These are phyloP conservation scores for Cydia strobilella DNA, from an alignment of 1,140 invertebrate species.

Conservation along the genomic window DNA sequence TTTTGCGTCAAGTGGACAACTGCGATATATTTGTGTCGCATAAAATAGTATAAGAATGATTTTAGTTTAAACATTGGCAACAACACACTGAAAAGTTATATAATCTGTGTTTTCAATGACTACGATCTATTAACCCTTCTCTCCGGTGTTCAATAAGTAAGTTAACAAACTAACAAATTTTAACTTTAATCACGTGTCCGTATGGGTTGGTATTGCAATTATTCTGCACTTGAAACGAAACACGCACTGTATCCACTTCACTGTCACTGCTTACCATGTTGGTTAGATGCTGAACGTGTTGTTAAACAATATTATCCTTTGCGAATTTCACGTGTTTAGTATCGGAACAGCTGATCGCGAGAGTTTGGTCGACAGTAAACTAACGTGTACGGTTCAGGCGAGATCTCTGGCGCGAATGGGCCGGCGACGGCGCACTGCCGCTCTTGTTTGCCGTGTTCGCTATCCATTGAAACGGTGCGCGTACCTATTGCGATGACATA, in stretches of 20 bases:
- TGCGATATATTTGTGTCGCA: neutral
- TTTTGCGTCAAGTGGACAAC: neutral
- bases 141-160: neutral
- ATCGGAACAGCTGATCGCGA: slow-evolving; percentile 69
- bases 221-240: slow-evolving; percentile 10
- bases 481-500: slow-evolving; percentile 22
- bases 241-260: slow-evolving; percentile 12
- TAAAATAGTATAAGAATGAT: slow-evolving; percentile 19
- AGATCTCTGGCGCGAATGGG: slow-evolving; percentile 70
- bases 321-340: slow-evolving; percentile 16
- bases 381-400: slow-evolving; percentile 58
- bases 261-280: slow-evolving; percentile 15
- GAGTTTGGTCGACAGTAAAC: slow-evolving; percentile 47
- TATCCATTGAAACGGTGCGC: slow-evolving; percentile 29
- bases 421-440: slow-evolving; percentile 67
- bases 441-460: slow-evolving; percentile 19
- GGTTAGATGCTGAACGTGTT: slow-evolving; percentile 39
- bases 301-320: slow-evolving; percentile 32
- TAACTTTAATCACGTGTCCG: slow-evolving; percentile 19
- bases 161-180: neutral
- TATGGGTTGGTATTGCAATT: slow-evolving; percentile 8
- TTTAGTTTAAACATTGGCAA: slow-evolving; percentile 18
- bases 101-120: slow-evolving; percentile 15
- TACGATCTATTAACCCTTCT: slow-evolving; percentile 22
- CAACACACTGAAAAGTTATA: slow-evolving; percentile 18